These are phyloP conservation scores for Watsonalla cultraria DNA, from an alignment of 2,888 invertebrate genomes.

Conservation along the genomic window DNA sequence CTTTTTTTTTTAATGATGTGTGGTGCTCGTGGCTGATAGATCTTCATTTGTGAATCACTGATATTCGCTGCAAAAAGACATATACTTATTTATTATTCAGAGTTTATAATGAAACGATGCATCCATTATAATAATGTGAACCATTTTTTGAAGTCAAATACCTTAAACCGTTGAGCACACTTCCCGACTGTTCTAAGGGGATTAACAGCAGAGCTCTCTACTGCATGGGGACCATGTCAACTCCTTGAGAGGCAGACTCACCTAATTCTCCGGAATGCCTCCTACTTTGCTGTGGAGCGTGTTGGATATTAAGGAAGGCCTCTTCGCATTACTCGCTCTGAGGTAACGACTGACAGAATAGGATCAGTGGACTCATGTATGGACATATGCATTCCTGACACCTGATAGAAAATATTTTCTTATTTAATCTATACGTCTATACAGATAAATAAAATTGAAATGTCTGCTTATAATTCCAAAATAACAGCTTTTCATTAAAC, in stretches of 20 bases:
- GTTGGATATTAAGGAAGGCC: neutral
- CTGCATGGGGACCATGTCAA: no score
- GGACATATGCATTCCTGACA: neutral
- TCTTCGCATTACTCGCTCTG: neutral
- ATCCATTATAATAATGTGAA: no score
- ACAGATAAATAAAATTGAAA: no score
- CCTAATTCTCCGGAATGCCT: neutral
- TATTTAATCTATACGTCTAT: no score
- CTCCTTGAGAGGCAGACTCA: no score
- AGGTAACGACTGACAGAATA: neutral
- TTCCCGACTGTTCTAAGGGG: no score
- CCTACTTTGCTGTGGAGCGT: neutral
- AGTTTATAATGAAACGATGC: neutral
- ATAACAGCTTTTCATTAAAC: no score
- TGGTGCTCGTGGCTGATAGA: conserved; percentile 36
- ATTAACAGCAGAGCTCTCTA: no score
- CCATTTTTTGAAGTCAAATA: no score
- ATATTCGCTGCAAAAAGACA: conserved; percentile 6
- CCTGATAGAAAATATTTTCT: neutral
- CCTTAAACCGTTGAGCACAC: no score
- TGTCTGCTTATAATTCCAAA: no score
- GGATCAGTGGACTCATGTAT: neutral
- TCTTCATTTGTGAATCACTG: conserved; percentile 2
- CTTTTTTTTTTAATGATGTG: conserved; percentile 18
- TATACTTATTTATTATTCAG: neutral